Conservation (phyloP, 2,888 invertebrate genomes). For the Allacma fusca region DNA sequence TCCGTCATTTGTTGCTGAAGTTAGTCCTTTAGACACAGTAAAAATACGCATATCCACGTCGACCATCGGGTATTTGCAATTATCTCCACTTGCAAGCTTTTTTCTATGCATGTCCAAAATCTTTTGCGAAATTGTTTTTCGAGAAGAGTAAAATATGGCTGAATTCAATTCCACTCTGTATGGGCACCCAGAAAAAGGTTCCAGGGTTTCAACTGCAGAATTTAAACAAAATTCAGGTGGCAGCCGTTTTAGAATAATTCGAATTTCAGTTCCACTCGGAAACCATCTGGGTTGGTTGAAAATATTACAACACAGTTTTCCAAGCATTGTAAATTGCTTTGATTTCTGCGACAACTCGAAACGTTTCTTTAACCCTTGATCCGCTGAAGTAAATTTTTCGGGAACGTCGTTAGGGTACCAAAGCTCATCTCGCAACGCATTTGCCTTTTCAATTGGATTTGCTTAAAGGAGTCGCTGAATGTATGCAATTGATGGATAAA, state of each 20-base stretch:
- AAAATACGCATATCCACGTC: background rate
- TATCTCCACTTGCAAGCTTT: background rate
- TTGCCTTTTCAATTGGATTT: background rate
- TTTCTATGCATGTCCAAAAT: background rate
- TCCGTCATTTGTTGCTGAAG: background rate
- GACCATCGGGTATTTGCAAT: background rate
- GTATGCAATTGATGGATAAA: background rate
- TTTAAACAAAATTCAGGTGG: conserved; percentile 2
- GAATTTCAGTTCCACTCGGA: background rate
- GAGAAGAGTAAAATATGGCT: background rate
- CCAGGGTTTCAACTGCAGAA: background rate
- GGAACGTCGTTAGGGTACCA: background rate
- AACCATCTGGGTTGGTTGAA: background rate
- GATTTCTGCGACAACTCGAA: background rate
- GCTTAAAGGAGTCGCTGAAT: background rate
- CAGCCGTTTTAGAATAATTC: background rate
- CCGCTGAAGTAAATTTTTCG: background rate
- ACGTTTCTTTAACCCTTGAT: background rate
- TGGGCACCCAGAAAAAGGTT: background rate
- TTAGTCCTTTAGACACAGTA: background rate
- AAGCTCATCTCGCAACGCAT: background rate
- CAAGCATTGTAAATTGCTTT: background rate
- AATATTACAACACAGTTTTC: background rate
- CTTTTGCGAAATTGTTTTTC: background rate
- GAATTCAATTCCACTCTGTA: background rate